phyloP scores from a whole-genome alignment of 2,888 invertebrate species.

The Nymphalis urticae region DNA sequence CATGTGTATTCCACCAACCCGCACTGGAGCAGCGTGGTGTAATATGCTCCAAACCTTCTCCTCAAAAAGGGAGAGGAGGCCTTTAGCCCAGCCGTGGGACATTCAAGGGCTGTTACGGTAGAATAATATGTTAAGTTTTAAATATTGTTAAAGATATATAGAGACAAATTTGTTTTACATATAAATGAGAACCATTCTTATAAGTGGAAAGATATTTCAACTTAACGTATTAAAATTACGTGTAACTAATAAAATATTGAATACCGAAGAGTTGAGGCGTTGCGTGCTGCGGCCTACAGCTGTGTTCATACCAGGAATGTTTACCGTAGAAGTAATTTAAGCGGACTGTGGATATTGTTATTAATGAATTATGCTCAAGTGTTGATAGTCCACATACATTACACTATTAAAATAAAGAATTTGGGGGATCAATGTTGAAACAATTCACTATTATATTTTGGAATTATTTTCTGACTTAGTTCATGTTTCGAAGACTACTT shows the following conservation, averaged over 20 bases:
- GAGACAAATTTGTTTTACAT: too few species aligned
- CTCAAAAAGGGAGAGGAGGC: too few species aligned
- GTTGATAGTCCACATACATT: slow-evolving; percentile 17
- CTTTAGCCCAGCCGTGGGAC: too few species aligned
- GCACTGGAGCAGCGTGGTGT: too few species aligned
- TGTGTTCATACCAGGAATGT: slow-evolving; percentile 23
- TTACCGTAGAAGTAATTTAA: slow-evolving; percentile 29
- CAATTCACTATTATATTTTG: too few species aligned
- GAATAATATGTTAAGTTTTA: too few species aligned
- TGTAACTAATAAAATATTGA: slow-evolving; percentile 28
- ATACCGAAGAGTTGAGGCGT: slow-evolving; percentile 10
- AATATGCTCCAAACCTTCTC: too few species aligned
- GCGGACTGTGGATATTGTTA: slow-evolving; percentile 26
- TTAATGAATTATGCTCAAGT: slow-evolving; percentile 34
- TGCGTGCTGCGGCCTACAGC: slow-evolving; percentile 26
- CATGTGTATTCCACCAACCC: too few species aligned
- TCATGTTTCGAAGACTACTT: too few species aligned
- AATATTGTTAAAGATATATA: too few species aligned
- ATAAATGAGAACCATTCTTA: not conserved
- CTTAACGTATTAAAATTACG: slow-evolving; percentile 5
- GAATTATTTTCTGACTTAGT: too few species aligned
- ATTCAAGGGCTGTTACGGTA: too few species aligned
- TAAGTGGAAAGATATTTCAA: not conserved
- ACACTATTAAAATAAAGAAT: slow-evolving; percentile 10
- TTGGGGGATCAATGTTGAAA: not conserved